phyloP scores from a whole-genome alignment of 2,888 invertebrate genomes.

The Trilocha varians region DNA sequence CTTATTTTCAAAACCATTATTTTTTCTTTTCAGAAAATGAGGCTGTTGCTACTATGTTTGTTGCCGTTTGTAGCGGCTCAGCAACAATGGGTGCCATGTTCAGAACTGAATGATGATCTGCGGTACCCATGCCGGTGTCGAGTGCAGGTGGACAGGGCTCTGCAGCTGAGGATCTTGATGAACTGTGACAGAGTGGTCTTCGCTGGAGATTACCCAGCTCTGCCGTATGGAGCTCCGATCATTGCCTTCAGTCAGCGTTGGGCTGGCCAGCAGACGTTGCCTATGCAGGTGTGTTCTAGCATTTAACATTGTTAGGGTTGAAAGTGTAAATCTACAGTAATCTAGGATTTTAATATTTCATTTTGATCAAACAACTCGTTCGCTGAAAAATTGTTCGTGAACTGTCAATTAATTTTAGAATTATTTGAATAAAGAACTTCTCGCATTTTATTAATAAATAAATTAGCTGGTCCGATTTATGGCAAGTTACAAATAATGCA shows the following conservation, averaged over 20 bases:
- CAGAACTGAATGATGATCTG: slow-evolving; percentile 82
- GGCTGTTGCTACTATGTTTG: slow-evolving; percentile 42
- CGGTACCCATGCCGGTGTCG: slow-evolving; percentile 80
- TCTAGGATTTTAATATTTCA: too few species aligned
- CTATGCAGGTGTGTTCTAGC: slow-evolving; percentile 81
- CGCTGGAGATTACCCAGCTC: slow-evolving; percentile 81
- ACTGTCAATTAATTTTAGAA: too few species aligned
- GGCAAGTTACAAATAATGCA: too few species aligned
- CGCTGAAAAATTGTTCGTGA: too few species aligned
- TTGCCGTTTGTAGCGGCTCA: slow-evolving; percentile 38
- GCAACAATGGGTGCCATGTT: slow-evolving; percentile 80
- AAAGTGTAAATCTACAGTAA: too few species aligned
- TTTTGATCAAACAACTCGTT: too few species aligned
- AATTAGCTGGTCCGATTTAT: too few species aligned
- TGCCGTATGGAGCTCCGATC: slow-evolving; percentile 86
- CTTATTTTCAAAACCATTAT: slow-evolving; percentile 7
- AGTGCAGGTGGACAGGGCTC: slow-evolving; percentile 63
- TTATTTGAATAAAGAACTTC: too few species aligned
- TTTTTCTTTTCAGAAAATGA: slow-evolving; percentile 40
- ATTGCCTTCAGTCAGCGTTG: slow-evolving; percentile 84
- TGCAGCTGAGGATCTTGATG: slow-evolving; percentile 75
- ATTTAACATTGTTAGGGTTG: too few species aligned
- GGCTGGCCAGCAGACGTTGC: slow-evolving; percentile 86
- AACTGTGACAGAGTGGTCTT: slow-evolving; percentile 90
- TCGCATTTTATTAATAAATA: too few species aligned